These are phyloP conservation scores for Saccostrea glomerata DNA, from an alignment of 1,140 invertebrate genomes.

Conservation along the genomic window DNA sequence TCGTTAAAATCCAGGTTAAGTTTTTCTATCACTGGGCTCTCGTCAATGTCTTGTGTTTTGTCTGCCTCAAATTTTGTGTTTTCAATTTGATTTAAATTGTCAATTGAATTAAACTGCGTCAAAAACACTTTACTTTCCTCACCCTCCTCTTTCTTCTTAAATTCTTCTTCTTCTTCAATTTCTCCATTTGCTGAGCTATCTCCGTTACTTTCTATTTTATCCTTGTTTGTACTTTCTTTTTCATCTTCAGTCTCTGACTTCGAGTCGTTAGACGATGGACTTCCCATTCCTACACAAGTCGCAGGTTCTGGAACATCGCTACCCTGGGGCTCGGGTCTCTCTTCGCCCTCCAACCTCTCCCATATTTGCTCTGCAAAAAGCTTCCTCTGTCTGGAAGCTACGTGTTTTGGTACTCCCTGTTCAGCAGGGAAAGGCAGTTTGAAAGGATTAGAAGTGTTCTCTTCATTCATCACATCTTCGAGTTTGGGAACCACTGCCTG, in stretches of 20 bases:
- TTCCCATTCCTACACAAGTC: slow-evolving; percentile 39
- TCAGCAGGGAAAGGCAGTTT: slow-evolving; percentile 67
- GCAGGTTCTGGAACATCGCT: slow-evolving; percentile 40
- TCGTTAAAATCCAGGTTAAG: slow-evolving; percentile 51
- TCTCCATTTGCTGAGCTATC: background rate
- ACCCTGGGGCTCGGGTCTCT: slow-evolving; percentile 56
- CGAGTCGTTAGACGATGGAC: slow-evolving; percentile 16
- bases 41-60: slow-evolving; percentile 14
- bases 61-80: background rate
- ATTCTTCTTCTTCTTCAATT: background rate
- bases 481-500: slow-evolving; percentile 59
- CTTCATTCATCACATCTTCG: slow-evolving; percentile 56
- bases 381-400: slow-evolving; percentile 62
- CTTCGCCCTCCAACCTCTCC: slow-evolving; percentile 56
- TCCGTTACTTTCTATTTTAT: slow-evolving; percentile 21
- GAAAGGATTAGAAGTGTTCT: slow-evolving; percentile 64
- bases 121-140: slow-evolving; percentile 29
- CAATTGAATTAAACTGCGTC: slow-evolving; percentile 39
- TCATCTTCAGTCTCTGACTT: slow-evolving; percentile 3
- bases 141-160: background rate
- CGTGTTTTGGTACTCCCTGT: slow-evolving; percentile 64
- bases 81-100: slow-evolving; percentile 34
- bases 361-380: slow-evolving; percentile 63
- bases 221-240: slow-evolving; percentile 31
- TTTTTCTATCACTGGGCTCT: slow-evolving; percentile 12